Percentiles rank a stretch among this genome's conserved stretches.
These are phyloP conservation scores for Musca vetustissima DNA, from an alignment of 1,140 invertebrate genomes.

Conservation along the genomic window DNA sequence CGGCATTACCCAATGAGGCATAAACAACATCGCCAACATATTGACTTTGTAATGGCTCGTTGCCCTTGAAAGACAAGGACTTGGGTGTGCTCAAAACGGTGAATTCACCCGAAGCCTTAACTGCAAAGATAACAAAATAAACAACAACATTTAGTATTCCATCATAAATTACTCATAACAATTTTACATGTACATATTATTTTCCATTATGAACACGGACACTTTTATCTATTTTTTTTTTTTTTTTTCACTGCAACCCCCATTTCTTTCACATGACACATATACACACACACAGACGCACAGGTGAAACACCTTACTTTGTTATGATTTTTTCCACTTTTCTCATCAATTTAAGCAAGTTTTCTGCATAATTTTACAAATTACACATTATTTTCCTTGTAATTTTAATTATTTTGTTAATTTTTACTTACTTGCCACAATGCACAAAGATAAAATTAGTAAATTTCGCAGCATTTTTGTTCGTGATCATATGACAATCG, in stretches of 20 bases:
- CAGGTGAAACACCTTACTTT: not conserved
- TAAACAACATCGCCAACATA: slow-evolving; percentile 72
- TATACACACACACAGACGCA: slow-evolving; percentile 17
- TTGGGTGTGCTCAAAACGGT: slow-evolving; percentile 66
- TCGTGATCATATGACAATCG: slow-evolving; percentile 54
- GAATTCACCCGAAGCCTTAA: slow-evolving; percentile 67
- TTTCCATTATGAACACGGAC: not conserved
- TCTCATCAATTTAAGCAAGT: not conserved
- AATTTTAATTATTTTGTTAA: slow-evolving; percentile 18
- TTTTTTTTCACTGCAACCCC: not conserved
- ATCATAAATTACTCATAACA: no score
- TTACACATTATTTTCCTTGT: not conserved
- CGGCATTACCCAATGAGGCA: slow-evolving; percentile 69
- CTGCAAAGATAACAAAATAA: slow-evolving; percentile 57
- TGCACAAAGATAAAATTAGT: slow-evolving; percentile 46
- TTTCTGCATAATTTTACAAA: not conserved
- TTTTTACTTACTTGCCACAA: slow-evolving; percentile 52
- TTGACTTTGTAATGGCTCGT: slow-evolving; percentile 63
- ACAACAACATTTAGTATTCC: not conserved
- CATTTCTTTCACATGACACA: slow-evolving; percentile 25
- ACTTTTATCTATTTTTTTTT: not conserved
- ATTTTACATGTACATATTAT: no score
- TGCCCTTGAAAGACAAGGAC: slow-evolving; percentile 67
- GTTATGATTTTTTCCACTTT: not conserved
- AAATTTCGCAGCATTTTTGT: slow-evolving; percentile 49